Evolutionary conservation across 2,113 vertebrate genomes (phyloP).

Genomic region (Oryzias woworae): DNA sequence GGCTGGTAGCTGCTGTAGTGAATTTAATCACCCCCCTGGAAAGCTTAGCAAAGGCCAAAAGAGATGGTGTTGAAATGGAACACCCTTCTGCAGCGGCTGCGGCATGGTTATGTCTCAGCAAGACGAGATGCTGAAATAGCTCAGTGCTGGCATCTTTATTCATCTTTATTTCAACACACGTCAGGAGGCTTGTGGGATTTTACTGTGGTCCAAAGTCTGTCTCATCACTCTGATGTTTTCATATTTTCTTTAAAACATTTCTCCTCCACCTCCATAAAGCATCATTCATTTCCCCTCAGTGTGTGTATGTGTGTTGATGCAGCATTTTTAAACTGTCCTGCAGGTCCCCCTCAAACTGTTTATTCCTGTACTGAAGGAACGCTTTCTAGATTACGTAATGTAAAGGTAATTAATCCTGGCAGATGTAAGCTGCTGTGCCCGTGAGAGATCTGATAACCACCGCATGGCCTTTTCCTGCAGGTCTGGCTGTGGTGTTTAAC

Average conservation of each 20-base stretch:
- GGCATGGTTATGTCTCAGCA: slow-evolving; percentile 23
- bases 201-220: neutral
- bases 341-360: slow-evolving; percentile 3
- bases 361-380: slow-evolving; percentile 9
- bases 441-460: too few relatives aligned
- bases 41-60: slow-evolving; percentile 47
- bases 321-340: neutral
- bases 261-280: slow-evolving; percentile 22
- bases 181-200: neutral
- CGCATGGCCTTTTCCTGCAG: slow-evolving; percentile 5
- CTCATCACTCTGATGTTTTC: slow-evolving; percentile 4
- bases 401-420: slow-evolving; percentile 13
- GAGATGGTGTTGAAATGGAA: slow-evolving; percentile 48
- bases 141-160: neutral
- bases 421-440: neutral
- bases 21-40: slow-evolving; percentile 48
- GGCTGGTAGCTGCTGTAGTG: slow-evolving; percentile 23
- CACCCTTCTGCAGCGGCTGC: slow-evolving; percentile 22
- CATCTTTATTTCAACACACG: neutral
- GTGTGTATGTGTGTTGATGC: slow-evolving; percentile 5
- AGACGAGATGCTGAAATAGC: slow-evolving; percentile 24
- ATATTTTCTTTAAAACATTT: slow-evolving; percentile 1
- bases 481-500: slow-evolving; percentile 20
- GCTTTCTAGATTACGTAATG: slow-evolving; percentile 15
- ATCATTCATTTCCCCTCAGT: slow-evolving; percentile 33